Conservation (phyloP, 2,797 vertebrate genomes). For the Cynodonichthys magdalenae region DNA sequence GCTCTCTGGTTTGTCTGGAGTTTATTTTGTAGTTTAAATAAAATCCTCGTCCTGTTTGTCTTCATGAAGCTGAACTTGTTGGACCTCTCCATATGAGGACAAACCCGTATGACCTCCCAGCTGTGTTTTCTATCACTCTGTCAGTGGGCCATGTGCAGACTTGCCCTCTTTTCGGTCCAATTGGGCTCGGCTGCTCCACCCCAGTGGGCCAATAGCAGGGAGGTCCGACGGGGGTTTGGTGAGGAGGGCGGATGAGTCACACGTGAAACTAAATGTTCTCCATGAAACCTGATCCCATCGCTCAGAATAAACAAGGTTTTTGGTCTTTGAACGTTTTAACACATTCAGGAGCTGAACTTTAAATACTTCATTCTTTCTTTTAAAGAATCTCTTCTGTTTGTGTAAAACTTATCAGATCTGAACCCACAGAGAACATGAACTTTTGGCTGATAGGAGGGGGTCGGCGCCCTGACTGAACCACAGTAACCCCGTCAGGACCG, state of each 20-base stretch:
- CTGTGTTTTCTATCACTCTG: constrained; percentile 60
- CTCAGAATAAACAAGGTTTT: not conserved
- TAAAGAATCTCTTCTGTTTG: not conserved
- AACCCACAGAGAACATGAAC: not conserved
- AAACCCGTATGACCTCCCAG: constrained; percentile 26
- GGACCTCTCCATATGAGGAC: constrained; percentile 9
- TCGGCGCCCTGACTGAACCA: constrained; percentile 48
- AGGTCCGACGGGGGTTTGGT: constrained; percentile 67
- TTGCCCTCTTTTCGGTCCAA: constrained; percentile 79
- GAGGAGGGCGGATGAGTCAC: constrained; percentile 55
- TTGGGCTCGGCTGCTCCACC: constrained; percentile 32
- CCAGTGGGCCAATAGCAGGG: constrained; percentile 63
- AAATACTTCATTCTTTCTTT: not conserved
- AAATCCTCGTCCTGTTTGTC: not conserved
- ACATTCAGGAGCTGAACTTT: not conserved
- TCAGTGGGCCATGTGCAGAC: constrained; percentile 72
- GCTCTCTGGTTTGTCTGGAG: too few species aligned
- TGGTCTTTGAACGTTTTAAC: too few species aligned
- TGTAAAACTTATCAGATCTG: not conserved
- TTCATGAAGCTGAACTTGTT: not conserved
- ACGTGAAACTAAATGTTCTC: constrained; percentile 14
- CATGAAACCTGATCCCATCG: constrained; percentile 10
- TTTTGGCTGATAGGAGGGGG: constrained; percentile 1
- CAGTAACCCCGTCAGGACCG: constrained; percentile 51
- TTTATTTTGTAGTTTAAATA: too few species aligned